phyloP scores from a whole-genome alignment of 64 coral and sea anemone genomes.

The Stichodactyla helianthus region DNA sequence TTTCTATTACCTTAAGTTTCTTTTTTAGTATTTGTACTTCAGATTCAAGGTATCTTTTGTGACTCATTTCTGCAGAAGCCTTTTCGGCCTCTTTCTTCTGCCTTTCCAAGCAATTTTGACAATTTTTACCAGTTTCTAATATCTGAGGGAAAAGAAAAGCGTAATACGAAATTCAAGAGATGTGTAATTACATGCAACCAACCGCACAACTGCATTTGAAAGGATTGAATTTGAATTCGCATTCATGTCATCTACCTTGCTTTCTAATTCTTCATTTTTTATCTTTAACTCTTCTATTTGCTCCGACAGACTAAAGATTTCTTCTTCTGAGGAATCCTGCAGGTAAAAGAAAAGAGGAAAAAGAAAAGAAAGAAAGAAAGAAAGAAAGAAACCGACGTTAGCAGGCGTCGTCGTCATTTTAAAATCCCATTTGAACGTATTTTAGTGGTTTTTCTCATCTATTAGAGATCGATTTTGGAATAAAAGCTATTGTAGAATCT shows the following conservation, averaged over 20 bases:
- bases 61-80: background rate
- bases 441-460: no score
- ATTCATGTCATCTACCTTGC: constrained; percentile 14
- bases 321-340: constrained; percentile 56
- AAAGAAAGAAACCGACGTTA: background rate
- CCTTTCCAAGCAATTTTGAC: background rate
- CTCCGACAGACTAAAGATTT: constrained; percentile 76
- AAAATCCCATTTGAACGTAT: no score
- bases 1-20: background rate
- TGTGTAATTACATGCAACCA: no score
- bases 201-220: no score
- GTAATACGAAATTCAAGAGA: background rate
- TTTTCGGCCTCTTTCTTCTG: background rate
- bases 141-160: background rate
- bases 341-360: background rate
- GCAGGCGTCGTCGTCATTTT: no score
- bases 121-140: background rate
- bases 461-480: no score
- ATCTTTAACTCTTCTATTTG: constrained; percentile 72
- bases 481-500: no score
- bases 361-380: background rate
- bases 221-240: no score
- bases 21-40: constrained; percentile 20
- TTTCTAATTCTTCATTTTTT: constrained; percentile 72
- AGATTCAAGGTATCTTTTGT: constrained; percentile 5